Evolutionary conservation across 2,888 invertebrate species (phyloP), one percentile per base, ranked within the genome.

Genomic region (Limnephilus auricula): DNA sequence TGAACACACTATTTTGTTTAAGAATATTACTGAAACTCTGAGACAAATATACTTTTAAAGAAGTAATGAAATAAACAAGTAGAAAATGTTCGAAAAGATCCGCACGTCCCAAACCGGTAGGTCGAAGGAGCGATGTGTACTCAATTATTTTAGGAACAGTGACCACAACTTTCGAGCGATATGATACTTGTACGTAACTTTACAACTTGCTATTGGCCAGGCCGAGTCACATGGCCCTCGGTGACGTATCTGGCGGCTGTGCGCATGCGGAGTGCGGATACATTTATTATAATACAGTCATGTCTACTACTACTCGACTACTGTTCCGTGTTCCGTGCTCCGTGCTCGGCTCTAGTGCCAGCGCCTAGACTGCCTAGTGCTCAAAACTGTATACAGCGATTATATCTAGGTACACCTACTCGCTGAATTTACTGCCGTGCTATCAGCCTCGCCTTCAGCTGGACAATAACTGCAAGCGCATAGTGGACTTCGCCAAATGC

Each of bases 131-230:
- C 92, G 91, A 89, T 90, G 90, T 91, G 91, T 91, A 92, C 85
- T 90, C 90, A 91, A 93, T 92, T 93, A 93, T 93, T 93, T 93
- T 93, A 92, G 89, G 92, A 93, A 92, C 93, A 87, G 92, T 92
- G 92, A 93, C 92, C 92, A 91, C 92, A 92, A 92, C 92, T 92
- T 92, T 92, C 90, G 91, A 90, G 91, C 91, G 92, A 92, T 91
- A 90, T 89, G 92, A 92, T 92, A 90, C 86, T 85, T 84, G 91
- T 91, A 91, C 85, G 90, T 87, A 90, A 93, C 92, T 94, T 93
- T 31, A 65, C 94, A 94, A 86, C 18, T 87, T 84, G 25, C 89
- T 79, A 92, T 92, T 92, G 91, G 91, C 84, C 45, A 78, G 89
- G 30, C 65, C 37, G n/a, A 65, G 90, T 92, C 92, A 91, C 92